Evolutionary conservation across 1,140 invertebrate genomes (phyloP).

Genomic region (Sycophaga agraensis): DNA sequence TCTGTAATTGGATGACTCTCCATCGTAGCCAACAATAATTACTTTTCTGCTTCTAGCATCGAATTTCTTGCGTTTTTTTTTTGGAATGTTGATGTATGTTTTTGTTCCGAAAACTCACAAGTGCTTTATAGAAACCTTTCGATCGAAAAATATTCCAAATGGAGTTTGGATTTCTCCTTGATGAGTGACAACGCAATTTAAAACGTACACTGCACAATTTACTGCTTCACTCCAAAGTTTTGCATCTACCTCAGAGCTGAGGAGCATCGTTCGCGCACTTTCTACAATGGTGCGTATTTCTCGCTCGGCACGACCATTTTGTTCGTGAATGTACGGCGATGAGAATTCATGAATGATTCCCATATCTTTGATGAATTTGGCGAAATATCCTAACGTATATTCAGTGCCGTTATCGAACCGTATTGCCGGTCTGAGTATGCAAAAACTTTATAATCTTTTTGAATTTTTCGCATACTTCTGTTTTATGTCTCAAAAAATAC

Average conservation of each 20-base stretch:
- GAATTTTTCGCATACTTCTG: constrained; percentile 44
- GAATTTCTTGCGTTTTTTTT: constrained; percentile 37
- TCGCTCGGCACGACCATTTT: no score
- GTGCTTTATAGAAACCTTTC: no score
- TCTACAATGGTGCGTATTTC: constrained; percentile 42
- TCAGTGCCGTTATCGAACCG: constrained; percentile 30
- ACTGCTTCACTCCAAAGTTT: constrained; percentile 55
- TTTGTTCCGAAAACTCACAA: constrained; percentile 55
- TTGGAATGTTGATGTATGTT: constrained; percentile 42
- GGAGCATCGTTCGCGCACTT: no score
- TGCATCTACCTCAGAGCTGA: no score
- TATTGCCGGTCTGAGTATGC: constrained; percentile 40
- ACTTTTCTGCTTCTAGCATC: no score
- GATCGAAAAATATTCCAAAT: constrained; percentile 47
- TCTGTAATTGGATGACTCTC: background rate
- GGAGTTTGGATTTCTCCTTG: constrained; percentile 47
- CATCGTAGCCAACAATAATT: no score
- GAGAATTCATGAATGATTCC: constrained; percentile 32
- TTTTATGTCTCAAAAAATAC: constrained; percentile 16
- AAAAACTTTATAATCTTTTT: constrained; percentile 37
- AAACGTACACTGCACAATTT: constrained; percentile 42
- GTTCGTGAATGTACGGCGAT: constrained; percentile 14
- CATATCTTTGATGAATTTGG: constrained; percentile 7
- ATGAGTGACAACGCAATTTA: background rate
- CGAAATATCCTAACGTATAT: constrained; percentile 11